Conservation (phyloP, 2,797 vertebrate species). For the Myotis myotis region DNA sequence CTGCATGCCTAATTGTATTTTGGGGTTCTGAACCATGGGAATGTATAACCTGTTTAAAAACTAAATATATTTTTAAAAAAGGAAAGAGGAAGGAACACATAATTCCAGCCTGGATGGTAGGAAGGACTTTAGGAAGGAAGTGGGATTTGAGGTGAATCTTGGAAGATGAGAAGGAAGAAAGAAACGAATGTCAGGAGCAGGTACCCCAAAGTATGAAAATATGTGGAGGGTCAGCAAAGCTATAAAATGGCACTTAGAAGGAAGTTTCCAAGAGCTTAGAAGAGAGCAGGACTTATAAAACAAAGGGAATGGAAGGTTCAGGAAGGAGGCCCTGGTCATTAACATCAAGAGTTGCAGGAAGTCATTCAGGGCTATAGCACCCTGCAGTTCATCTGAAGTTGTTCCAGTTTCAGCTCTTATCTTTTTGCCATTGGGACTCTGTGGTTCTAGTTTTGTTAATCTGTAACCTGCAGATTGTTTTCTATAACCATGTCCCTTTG, state of each 20-base stretch:
- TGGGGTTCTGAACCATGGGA: neutral
- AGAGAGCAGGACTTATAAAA: conserved; percentile 36
- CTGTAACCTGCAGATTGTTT: conserved; percentile 12
- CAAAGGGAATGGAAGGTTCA: neutral
- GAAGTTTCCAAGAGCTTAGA: conserved; percentile 2
- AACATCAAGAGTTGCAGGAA: neutral
- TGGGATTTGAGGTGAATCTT: neutral
- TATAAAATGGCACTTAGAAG: neutral
- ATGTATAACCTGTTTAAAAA: conserved; percentile 12
- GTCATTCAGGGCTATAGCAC: neutral
- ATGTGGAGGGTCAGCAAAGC: conserved; percentile 21
- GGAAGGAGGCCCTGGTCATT: neutral
- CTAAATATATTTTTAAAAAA: neutral
- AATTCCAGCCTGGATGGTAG: neutral
- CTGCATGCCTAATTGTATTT: neutral
- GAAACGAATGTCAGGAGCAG: neutral
- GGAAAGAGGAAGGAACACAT: neutral
- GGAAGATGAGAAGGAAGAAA: neutral
- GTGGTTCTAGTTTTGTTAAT: neutral
- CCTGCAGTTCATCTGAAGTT: neutral
- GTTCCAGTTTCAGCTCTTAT: neutral
- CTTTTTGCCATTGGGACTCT: neutral
- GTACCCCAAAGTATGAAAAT: conserved; percentile 11
- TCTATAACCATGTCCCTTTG: neutral
- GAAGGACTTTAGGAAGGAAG: neutral